Percentiles rank a stretch among this genome's conserved stretches.
Evolutionary conservation across 2,113 vertebrate genomes (phyloP).

Genomic region (Parus major): DNA sequence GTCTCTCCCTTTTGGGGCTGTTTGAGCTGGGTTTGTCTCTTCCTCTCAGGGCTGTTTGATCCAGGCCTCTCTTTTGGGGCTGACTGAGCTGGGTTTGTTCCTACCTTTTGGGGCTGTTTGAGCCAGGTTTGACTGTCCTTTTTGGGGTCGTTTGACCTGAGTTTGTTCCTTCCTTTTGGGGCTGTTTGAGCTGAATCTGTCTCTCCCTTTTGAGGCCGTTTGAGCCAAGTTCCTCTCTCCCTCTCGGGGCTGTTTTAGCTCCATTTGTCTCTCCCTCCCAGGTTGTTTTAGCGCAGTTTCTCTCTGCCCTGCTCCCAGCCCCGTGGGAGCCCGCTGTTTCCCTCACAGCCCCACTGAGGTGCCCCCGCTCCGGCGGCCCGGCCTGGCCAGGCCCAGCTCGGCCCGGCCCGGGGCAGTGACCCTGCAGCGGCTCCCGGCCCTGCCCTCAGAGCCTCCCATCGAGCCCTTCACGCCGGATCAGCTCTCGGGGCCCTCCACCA

Average conservation of each 20-base stretch:
- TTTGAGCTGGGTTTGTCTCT: neutral
- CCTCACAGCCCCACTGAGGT: neutral
- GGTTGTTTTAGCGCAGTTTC: too few relatives aligned
- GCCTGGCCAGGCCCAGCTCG: neutral
- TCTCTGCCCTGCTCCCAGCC: neutral
- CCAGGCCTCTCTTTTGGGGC: neutral
- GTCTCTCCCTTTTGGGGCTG: neutral
- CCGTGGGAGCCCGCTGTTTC: neutral
- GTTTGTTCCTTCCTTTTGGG: neutral
- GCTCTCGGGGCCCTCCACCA: neutral
- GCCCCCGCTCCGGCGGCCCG: too few relatives aligned
- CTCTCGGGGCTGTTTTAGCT: neutral
- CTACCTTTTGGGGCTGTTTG: neutral
- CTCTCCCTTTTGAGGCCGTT: neutral
- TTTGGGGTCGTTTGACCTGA: neutral
- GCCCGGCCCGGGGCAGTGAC: conserved; percentile 5
- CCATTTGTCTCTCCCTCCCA: neutral
- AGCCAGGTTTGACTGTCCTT: neutral
- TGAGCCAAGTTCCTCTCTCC: neutral
- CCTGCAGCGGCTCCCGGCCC: neutral
- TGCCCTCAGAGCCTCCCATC: neutral
- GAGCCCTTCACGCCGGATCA: neutral
- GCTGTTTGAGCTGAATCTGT: neutral
- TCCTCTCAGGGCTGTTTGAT: neutral
- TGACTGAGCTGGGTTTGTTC: neutral